Evolutionary conservation across 2,113 vertebrate genomes (phyloP).

Genomic region (Spea bombifrons): DNA sequence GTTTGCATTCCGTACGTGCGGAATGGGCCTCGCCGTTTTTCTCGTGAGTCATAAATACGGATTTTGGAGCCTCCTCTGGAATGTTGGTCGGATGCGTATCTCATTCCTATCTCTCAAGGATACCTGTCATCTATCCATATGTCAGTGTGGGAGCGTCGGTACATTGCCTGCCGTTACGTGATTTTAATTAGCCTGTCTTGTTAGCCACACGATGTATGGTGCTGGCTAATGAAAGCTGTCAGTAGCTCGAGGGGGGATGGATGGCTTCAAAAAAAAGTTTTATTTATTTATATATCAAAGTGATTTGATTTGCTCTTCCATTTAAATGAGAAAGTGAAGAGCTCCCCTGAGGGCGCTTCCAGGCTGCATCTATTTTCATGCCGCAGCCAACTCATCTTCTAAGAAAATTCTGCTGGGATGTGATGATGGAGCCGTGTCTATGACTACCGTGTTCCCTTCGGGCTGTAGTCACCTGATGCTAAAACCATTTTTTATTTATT

Average conservation of each 20-base stretch:
- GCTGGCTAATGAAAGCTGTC: conserved; percentile 29
- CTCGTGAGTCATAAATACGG: not conserved
- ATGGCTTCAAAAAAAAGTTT: conserved; percentile 10
- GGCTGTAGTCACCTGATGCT: no score
- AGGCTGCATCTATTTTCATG: not conserved
- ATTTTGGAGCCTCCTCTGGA: conserved; percentile 3
- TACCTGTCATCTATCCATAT: conserved; percentile 5
- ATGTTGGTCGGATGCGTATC: not conserved
- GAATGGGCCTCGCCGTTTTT: not conserved
- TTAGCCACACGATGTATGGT: conserved; percentile 23
- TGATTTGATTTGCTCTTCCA: conserved; percentile 22
- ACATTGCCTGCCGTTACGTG: not conserved
- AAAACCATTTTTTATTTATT: no score
- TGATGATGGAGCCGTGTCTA: not conserved
- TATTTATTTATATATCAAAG: conserved; percentile 31
- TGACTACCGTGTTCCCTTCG: no score
- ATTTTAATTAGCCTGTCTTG: conserved; percentile 33
- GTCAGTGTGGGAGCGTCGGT: conserved; percentile 2
- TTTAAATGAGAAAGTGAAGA: not conserved
- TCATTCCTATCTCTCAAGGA: not conserved
- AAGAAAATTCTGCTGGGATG: not conserved
- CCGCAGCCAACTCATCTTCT: not conserved
- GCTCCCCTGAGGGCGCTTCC: not conserved
- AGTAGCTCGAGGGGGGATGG: conserved; percentile 23
- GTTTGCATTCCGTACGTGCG: not conserved